Evolutionary conservation across 2,113 vertebrate species (phyloP).

Genomic region (Pampusana beccarii): DNA sequence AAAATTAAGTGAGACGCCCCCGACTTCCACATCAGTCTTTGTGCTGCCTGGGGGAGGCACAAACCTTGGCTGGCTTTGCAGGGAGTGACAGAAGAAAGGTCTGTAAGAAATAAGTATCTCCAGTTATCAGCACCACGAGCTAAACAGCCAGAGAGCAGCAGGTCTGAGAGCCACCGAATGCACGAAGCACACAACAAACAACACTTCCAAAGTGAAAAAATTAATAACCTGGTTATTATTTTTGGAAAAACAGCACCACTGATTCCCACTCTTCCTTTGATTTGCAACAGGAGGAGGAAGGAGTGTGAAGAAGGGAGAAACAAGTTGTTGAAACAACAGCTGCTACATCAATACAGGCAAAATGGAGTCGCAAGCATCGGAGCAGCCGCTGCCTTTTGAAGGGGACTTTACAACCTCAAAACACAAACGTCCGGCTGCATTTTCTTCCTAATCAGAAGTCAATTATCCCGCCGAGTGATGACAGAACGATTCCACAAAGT

Average conservation of each 20-base stretch:
- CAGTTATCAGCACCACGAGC: background rate
- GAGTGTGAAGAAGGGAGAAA: background rate
- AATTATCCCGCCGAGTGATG: constrained; percentile 21
- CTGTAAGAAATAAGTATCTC: background rate
- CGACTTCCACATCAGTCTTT: background rate
- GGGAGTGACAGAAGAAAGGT: background rate
- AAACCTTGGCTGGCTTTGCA: background rate
- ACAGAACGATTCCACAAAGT: constrained; percentile 11
- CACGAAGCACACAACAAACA: background rate
- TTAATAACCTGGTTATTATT: background rate
- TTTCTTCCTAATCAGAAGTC: background rate
- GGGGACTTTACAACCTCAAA: constrained; percentile 1
- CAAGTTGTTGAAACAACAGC: constrained; percentile 32
- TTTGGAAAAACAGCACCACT: background rate
- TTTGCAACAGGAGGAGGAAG: constrained; percentile 11
- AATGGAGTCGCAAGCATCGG: background rate
- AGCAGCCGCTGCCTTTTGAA: constrained; percentile 15
- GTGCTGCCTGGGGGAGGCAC: background rate
- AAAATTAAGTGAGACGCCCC: background rate
- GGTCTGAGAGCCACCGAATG: background rate
- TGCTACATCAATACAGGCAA: background rate
- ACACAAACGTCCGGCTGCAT: background rate
- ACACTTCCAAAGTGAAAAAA: background rate
- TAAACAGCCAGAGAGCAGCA: background rate
- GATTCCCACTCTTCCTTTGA: constrained; percentile 3